Evolutionary conservation across 2,113 vertebrate species (phyloP).

Genomic region (Trachemys scripta): DNA sequence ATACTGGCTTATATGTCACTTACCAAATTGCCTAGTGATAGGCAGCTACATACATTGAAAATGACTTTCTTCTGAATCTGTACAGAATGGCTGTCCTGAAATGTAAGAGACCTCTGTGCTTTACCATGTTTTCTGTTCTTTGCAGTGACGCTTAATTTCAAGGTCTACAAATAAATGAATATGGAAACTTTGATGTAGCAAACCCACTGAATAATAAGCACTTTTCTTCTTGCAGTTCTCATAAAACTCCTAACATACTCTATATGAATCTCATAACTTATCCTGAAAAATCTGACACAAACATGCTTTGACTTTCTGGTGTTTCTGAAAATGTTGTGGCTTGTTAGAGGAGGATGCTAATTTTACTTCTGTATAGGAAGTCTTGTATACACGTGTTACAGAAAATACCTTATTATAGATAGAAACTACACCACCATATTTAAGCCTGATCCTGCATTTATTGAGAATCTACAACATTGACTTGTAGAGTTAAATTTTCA

Average conservation of each 20-base stretch:
- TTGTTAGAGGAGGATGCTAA: neutral
- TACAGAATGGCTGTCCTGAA: neutral
- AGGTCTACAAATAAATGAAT: neutral
- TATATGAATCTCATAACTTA: neutral
- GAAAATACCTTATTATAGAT: neutral
- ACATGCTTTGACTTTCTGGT: neutral
- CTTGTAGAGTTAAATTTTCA: neutral
- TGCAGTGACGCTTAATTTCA: neutral
- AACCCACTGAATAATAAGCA: neutral
- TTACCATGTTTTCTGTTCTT: neutral
- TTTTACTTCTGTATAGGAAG: neutral
- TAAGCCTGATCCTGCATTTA: neutral
- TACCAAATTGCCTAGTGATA: neutral
- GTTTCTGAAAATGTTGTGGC: neutral
- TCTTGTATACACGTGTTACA: neutral
- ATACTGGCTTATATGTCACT: neutral
- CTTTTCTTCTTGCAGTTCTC: neutral
- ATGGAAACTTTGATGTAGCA: accelerated
- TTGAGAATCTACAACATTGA: neutral
- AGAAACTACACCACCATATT: neutral
- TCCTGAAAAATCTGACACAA: neutral
- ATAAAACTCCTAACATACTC: neutral
- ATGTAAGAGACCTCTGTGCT: neutral
- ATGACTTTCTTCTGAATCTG: neutral
- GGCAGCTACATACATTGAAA: neutral